Evolutionary conservation across 2,888 invertebrate species (phyloP), one percentile per base, ranked within the genome.

Genomic region (Latrodectus hesperus): DNA sequence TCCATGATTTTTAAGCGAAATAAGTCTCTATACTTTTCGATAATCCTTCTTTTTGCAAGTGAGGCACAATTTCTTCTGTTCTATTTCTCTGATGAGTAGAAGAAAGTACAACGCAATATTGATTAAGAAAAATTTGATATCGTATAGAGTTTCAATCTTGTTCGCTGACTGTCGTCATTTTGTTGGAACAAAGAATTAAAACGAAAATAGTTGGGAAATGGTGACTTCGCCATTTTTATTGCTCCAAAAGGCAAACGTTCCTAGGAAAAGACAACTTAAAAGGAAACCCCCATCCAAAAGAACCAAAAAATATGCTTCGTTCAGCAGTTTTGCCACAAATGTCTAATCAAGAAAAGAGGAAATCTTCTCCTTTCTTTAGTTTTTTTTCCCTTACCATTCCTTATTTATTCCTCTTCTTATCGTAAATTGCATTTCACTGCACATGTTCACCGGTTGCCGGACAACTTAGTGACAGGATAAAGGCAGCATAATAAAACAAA

Each of bases 391-490:
- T 60, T 80, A 26, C 64, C 26, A 53, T 81, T 74, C 52, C 26
- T 53, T 81, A 81, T 81, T 81, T 81, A 81, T 81, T 74, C 67
- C 73, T 74, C 81, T 81, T 81, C 73, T 73, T 81, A 81, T 67
- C 73, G 5, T n/a, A 49, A 51, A 26, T 70, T 49, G 52, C 49
- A n/a, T 68, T 53, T 26, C 68, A 9, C 11, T 49, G n/a, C 53
- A 53, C 49, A 38, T 76, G 49, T 38, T 64, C 38, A n/a, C 26
- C 26, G 14, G 9, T 49, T 8, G 26, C 14, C 16, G 49, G 55
- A 60, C 71, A 49, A 51, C 71, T n/a, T 3, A 9, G 26, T 79
- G 79, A 79, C 79, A 79, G 71, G 77, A 65, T 77, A 67, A 67
- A 68, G n/a, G n/a, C 51, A 38, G 38, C 17, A n/a, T 71, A 38